phyloP scores from a whole-genome alignment of 2,888 invertebrate species.

The Melinaea menophilus region DNA sequence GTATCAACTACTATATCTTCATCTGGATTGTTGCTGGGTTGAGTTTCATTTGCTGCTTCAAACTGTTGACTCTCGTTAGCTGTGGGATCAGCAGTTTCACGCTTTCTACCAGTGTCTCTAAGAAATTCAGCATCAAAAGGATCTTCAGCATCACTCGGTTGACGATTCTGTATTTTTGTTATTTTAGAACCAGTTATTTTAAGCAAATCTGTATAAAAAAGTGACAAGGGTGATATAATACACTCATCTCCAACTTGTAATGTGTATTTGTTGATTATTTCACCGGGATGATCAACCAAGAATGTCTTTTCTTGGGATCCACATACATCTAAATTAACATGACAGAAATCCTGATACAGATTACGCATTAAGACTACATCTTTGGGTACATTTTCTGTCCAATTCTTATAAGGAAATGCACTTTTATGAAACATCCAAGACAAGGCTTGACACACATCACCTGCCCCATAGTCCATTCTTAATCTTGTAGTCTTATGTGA shows the following conservation, averaged over 20 bases:
- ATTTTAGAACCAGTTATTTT: conserved; percentile 88
- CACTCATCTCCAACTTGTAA: conserved; percentile 94
- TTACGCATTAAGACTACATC: conserved; percentile 89
- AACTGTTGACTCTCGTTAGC: conserved; percentile 66
- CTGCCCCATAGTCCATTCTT: conserved; percentile 92
- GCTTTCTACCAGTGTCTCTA: conserved; percentile 87
- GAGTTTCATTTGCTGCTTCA: conserved; percentile 72
- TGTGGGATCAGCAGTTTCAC: conserved; percentile 63
- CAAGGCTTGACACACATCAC: conserved; percentile 93
- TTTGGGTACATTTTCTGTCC: conserved; percentile 83
- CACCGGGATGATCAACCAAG: conserved; percentile 83
- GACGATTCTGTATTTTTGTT: conserved; percentile 85
- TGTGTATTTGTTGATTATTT: conserved; percentile 83
- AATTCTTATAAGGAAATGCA: conserved; percentile 92
- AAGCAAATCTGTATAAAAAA: conserved; percentile 92
- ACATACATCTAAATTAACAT: conserved; percentile 92
- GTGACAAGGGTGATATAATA: conserved; percentile 91
- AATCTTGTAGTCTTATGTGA: conserved; percentile 92
- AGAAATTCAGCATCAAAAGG: conserved; percentile 95
- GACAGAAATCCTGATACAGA: conserved; percentile 93
- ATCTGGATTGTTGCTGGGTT: conserved; percentile 75
- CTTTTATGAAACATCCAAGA: conserved; percentile 93
- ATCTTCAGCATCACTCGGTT: conserved; percentile 89
- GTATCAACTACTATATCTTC: conserved; percentile 86
- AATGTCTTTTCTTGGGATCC: conserved; percentile 92